phyloP scores from a whole-genome alignment of 2,888 invertebrate species.

The Amorpha juglandis region DNA sequence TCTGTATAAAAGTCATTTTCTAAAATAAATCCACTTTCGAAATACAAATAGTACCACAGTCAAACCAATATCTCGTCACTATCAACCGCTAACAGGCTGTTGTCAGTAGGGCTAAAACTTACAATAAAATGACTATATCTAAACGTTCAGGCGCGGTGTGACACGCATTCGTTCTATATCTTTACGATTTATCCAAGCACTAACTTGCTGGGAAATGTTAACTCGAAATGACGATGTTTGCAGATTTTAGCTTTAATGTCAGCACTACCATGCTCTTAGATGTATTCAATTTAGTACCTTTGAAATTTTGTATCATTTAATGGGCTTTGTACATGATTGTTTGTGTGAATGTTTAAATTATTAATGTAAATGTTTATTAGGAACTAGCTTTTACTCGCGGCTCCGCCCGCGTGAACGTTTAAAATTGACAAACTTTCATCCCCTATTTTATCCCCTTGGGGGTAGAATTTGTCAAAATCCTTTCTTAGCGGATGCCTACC shows the following conservation, averaged over 20 bases:
- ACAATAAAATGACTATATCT: conserved; percentile 13
- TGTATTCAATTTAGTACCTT: background rate
- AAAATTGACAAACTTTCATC: no score
- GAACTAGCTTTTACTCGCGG: no score
- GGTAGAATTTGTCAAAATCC: no score
- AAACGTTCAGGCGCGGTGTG: conserved; percentile 10
- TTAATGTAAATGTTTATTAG: no score
- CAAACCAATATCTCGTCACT: background rate
- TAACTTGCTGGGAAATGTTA: conserved; percentile 11
- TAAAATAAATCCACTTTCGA: background rate
- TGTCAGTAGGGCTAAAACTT: conserved; percentile 20
- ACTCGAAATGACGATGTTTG: conserved; percentile 17
- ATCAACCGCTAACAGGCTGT: conserved; percentile 1
- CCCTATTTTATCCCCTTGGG: no score
- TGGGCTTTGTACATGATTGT: background rate
- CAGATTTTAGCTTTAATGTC: conserved; percentile 11
- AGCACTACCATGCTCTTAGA: background rate
- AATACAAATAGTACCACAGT: background rate
- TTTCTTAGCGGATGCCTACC: no score
- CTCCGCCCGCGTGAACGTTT: no score
- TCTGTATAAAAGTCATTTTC: background rate
- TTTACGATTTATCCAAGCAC: background rate
- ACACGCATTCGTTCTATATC: conserved; percentile 12
- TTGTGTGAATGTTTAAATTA: background rate
- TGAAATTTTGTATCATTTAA: background rate